A percentile compares a stretch with the other conserved stretches of the same genome.
Conservation (phyloP, 2,888 invertebrate species). For the Andrena chrysosceles region DNA sequence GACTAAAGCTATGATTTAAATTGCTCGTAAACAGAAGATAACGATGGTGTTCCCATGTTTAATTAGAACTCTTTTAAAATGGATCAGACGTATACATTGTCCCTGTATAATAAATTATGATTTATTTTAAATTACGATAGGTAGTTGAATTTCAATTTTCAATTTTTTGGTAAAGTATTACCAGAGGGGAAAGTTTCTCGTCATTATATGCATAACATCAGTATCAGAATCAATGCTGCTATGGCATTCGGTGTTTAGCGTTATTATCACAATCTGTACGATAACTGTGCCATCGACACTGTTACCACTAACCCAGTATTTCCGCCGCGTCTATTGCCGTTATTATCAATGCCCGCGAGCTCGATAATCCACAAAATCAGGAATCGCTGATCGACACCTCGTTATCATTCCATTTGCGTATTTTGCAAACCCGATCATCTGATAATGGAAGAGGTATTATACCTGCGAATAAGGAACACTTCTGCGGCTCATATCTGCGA, state of each 20-base stretch:
- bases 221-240: slow-evolving; percentile 18
- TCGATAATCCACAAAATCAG: slow-evolving; percentile 35
- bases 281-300: slow-evolving; percentile 49
- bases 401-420: slow-evolving; percentile 14
- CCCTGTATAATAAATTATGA: too few relatives aligned
- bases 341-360: slow-evolving; percentile 22
- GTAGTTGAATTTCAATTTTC: too few relatives aligned
- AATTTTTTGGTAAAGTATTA: neutral
- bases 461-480: too few relatives aligned
- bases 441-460: neutral
- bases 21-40: too few relatives aligned
- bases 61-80: too few relatives aligned
- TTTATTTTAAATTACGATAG: too few relatives aligned
- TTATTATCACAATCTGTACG: slow-evolving; percentile 51
- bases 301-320: slow-evolving; percentile 31
- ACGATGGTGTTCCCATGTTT: too few relatives aligned
- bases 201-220: slow-evolving; percentile 23
- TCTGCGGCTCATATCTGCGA: too few relatives aligned
- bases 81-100: too few relatives aligned
- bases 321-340: slow-evolving; percentile 16
- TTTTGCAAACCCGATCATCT: neutral
- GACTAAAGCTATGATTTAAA: too few relatives aligned
- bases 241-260: slow-evolving; percentile 13
- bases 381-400: slow-evolving; percentile 21
- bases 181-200: slow-evolving; percentile 10